Evolutionary conservation across 1,140 invertebrate genomes (phyloP).

Genomic region (Scaptodrosophila lebanonensis): DNA sequence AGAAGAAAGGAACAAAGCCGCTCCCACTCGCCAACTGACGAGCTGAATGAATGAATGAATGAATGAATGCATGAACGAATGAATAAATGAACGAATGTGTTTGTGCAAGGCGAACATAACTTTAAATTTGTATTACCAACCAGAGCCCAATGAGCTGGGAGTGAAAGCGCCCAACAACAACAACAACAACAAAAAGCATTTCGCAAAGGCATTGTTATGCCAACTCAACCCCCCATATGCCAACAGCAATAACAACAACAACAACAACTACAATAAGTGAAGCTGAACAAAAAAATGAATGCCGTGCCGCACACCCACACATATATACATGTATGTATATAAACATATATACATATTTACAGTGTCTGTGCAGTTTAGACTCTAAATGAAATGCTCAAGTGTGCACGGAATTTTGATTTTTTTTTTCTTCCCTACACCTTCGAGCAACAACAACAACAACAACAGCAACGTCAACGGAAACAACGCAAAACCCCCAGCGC

Average conservation of each 20-base stretch:
- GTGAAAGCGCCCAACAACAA: background rate
- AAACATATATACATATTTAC: conserved; percentile 14
- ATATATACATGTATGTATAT: no score
- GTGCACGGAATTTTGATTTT: conserved; percentile 77
- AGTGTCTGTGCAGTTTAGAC: conserved; percentile 40
- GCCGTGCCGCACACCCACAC: conserved; percentile 30
- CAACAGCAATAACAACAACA: conserved; percentile 1
- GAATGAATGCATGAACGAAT: no score
- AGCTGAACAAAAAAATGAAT: conserved; percentile 49
- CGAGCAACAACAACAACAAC: background rate
- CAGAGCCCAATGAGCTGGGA: conserved; percentile 59
- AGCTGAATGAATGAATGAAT: conserved; percentile 34
- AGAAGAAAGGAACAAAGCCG: conserved; percentile 11
- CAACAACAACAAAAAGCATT: background rate
- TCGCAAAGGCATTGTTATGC: conserved; percentile 39
- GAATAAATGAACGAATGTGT: conserved; percentile 58
- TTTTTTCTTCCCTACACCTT: background rate
- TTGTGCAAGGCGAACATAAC: conserved; percentile 54
- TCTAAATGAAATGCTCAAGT: conserved; percentile 76
- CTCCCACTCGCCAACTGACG: conserved; percentile 16
- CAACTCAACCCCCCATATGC: background rate
- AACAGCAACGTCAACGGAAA: no score
- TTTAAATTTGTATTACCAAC: conserved; percentile 76
- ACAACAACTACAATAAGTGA: conserved; percentile 16
- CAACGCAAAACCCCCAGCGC: no score